Base-by-base conservation (phyloP, 2,888 invertebrate species). In the Eilema sororculum region DNA sequence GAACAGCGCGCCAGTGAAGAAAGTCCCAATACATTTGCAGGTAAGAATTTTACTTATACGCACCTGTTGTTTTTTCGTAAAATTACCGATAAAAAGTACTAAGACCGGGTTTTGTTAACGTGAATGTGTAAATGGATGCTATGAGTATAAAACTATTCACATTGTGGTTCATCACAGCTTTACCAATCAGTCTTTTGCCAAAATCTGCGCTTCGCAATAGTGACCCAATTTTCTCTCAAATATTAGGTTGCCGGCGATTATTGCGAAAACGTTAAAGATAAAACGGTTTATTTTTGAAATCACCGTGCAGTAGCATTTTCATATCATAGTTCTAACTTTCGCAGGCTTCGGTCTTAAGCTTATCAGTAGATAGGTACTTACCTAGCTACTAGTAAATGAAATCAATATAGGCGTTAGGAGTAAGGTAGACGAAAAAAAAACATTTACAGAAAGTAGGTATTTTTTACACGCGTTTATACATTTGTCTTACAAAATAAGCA, bases 21-120 rank as follows among this genome's bases (percentile, higher is more conserved):
- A 99, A 95, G 98, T 99, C 75, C 99, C 99, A 73, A 98, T 99
- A 90, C 99, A 99, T 95, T 96, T 98, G 88, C 98, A 98, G 97
- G 97, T 99, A 94, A 96, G 95, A 60, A 74, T 30, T n/a, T 78
- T 78, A 78, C 68, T n/a, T 65, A 16, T 66, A 75, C 30, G 71
- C 88, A 93, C 90, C 91, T 93, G 92, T 93, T 93, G 90, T 90
- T 90, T 88, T 86, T 68, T 74, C 52, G 74, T 71, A 84, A 82
- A 72, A 75, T 75, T 57, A 62, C n/a, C 67, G 30, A 61, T 72
- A 72, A 58, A 72, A 75, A 69, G 56, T 69, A 63, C 60, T 60
- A 61, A 9, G 60, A 59, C 5, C 25, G 62, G 59, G 62, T 68
- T 61, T 71, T 6, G 62, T 28, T 60, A 22, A 65, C 30, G 64